Evolutionary conservation across 1,140 invertebrate genomes (phyloP).

Genomic region (Streblospio benedicti): DNA sequence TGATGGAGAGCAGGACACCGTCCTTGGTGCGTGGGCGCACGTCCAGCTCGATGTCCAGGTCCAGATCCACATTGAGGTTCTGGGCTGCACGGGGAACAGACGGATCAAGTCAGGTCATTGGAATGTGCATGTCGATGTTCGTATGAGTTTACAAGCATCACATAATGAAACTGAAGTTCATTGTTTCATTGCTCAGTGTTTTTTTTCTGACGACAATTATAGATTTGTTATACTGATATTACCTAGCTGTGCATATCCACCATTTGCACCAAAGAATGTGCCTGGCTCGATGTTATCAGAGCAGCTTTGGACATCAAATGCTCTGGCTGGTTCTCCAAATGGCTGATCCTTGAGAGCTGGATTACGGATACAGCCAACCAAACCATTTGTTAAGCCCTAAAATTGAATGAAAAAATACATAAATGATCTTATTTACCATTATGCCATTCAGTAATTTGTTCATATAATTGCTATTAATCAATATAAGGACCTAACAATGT

Average conservation of each 20-base stretch:
- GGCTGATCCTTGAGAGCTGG: constrained; percentile 61
- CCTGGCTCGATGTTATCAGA: constrained; percentile 75
- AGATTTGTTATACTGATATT: too few relatives aligned
- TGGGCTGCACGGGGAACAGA: constrained; percentile 48
- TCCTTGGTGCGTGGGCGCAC: constrained; percentile 75
- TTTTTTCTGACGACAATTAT: too few relatives aligned
- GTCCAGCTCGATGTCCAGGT: constrained; percentile 72
- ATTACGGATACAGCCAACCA: constrained; percentile 78
- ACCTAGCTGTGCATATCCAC: constrained; percentile 61
- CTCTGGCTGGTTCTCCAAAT: constrained; percentile 52
- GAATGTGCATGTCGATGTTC: too few relatives aligned
- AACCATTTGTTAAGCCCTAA: constrained; percentile 57
- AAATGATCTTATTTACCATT: neutral
- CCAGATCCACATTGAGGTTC: constrained; percentile 66
- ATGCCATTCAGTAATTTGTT: neutral
- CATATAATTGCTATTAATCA: neutral
- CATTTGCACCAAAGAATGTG: constrained; percentile 71
- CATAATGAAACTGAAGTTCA: too few relatives aligned
- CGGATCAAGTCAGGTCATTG: too few relatives aligned
- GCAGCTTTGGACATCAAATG: constrained; percentile 53
- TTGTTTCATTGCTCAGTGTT: too few relatives aligned
- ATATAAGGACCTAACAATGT: neutral
- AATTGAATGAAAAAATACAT: constrained; percentile 15
- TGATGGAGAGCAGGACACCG: constrained; percentile 66
- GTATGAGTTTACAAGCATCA: too few relatives aligned